Base-by-base conservation (phyloP, 1,140 invertebrate genomes). In the Drosophila lini region DNA sequence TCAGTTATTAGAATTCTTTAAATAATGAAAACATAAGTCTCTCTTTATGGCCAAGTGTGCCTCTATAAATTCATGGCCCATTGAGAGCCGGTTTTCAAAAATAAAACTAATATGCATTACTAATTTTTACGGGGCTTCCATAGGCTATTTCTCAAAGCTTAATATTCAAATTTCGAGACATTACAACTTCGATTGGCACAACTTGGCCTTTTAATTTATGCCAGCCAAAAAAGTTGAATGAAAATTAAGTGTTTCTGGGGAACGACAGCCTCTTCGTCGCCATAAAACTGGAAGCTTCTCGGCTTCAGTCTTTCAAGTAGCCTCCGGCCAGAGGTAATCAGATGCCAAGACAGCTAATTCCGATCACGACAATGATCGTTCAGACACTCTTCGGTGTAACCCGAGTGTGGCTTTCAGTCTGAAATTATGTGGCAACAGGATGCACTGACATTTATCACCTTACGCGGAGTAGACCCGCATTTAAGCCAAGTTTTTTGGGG, bases 391-490 rank as follows among this genome's bases (percentile, higher is more conserved):
- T 5, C 5, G 25, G 16, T 48, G 47, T 25, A 28, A 13, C 32
- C 19, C 19, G 45, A 34, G 50, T n/a, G n/a, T 13, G n/a, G n/a
- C 0, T 19, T 9, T 16, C 47, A 55, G 64, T 15, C 74, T 58
- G 77, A 58, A 84, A 78, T 78, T 84, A 85, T 81, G 81, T 74
- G 81, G 74, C 81, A 88, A 88, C 83, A 88, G 75, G 76, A 88
- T 77, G 71, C 83, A 41, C 71, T 88, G 83, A 86, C 80, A 86
- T 88, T 88, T 86, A 88, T 86, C 83, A 86, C 83, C 83, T 88
- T 63, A 34, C 36, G 44, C 61, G 16, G 50, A 11, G 41, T 28
- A n/a, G 16, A 42, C 22, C 42, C 58, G 22, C 71, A 74, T 62
- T 75, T 75, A 47, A 41, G 73, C 53, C 62, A 75, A 45, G 62